Conservation (phyloP, 2,797 vertebrate genomes). For the Prunella strophiata region DNA sequence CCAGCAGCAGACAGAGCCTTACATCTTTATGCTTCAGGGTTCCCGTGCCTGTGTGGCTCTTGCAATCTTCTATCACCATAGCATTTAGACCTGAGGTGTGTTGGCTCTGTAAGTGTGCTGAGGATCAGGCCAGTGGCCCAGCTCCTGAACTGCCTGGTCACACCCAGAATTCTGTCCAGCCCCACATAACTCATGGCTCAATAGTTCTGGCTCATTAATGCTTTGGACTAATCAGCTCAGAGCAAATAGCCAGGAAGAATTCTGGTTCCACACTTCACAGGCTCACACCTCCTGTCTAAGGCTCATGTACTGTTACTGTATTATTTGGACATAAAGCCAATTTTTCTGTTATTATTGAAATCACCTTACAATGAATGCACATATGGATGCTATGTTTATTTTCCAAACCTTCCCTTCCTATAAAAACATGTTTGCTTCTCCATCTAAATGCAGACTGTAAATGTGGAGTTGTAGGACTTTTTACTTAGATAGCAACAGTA, state of each 20-base stretch:
- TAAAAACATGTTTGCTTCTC: not conserved
- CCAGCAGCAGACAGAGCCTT: not conserved
- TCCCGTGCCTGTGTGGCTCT: not conserved
- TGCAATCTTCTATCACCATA: not conserved
- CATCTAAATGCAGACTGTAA: not conserved
- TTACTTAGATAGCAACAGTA: not conserved
- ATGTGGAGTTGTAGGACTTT: not conserved
- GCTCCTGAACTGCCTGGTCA: not conserved
- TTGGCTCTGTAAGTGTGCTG: accelerated
- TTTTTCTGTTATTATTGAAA: not conserved
- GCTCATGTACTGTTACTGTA: not conserved
- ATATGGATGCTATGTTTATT: not conserved
- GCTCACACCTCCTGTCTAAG: not conserved
- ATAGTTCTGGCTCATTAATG: not conserved
- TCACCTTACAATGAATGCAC: not conserved
- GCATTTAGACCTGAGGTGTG: not conserved
- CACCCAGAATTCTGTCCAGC: not conserved
- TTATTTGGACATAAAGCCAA: not conserved
- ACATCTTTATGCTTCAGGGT: not conserved
- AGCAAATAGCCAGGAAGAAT: not conserved
- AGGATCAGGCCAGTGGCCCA: not conserved
- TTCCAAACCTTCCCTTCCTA: not conserved
- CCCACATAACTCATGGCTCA: not conserved
- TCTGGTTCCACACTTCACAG: not conserved
- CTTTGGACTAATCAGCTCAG: accelerated